phyloP scores from a whole-genome alignment of 2,797 vertebrate genomes.

The Hyperoplus lanceolatus region DNA sequence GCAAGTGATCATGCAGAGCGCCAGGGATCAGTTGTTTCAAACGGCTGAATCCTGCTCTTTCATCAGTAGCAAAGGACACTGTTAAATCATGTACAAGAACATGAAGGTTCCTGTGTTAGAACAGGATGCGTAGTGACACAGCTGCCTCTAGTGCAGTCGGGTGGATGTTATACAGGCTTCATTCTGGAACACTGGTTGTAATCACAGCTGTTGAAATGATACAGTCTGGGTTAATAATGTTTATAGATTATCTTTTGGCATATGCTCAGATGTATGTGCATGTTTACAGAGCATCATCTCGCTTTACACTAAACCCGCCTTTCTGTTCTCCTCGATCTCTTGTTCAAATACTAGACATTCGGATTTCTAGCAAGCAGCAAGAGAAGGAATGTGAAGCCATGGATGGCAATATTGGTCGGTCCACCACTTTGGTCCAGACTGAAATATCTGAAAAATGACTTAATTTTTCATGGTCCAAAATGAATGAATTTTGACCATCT shows the following conservation, averaged over 20 bases:
- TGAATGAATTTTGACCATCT: too few species aligned
- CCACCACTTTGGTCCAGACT: too few species aligned
- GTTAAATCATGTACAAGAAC: constrained; percentile 45
- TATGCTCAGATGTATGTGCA: neutral
- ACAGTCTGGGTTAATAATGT: neutral
- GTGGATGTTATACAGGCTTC: constrained; percentile 1
- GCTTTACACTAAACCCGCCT: too few species aligned
- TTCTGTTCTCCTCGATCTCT: neutral
- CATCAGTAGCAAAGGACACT: constrained; percentile 33
- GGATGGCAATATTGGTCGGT: too few species aligned
- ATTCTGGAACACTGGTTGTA: constrained; percentile 13
- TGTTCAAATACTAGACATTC: neutral
- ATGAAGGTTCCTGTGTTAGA: constrained; percentile 27
- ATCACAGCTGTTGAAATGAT: constrained; percentile 21
- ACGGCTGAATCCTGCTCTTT: constrained; percentile 56
- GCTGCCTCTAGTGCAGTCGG: neutral
- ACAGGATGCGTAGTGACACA: constrained; percentile 1
- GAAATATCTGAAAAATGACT: too few species aligned
- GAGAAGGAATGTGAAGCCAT: neutral
- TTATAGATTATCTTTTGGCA: neutral
- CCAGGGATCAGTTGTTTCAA: constrained; percentile 38
- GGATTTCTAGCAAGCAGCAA: neutral
- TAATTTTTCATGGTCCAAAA: too few species aligned
- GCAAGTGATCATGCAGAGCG: constrained; percentile 40
- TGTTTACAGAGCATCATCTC: neutral